phyloP scores from a whole-genome alignment of 2,113 vertebrate species.

The Psilopsiagon aurifrons region DNA sequence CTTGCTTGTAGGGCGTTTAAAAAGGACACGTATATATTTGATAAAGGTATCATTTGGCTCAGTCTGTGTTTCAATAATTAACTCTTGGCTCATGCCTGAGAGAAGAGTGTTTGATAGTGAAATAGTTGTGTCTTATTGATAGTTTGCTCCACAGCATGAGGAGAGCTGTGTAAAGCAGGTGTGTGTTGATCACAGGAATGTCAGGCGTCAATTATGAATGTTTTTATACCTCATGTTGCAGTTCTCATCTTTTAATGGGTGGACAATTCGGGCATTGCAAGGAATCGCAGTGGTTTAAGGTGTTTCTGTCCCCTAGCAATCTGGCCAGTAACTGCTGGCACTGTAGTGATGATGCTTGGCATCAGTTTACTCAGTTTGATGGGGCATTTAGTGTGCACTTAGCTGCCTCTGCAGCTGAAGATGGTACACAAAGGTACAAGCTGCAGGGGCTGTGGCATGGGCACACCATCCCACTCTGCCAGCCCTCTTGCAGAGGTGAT shows the following conservation, averaged over 20 bases:
- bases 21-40: neutral
- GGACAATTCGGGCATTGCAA: neutral
- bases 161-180: neutral
- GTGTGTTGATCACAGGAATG: neutral
- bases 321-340: neutral
- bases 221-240: neutral
- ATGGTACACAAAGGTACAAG: accelerated
- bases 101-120: neutral
- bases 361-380: neutral
- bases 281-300: neutral
- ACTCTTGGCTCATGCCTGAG: neutral
- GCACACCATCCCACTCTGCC: neutral
- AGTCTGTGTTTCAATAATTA: constrained; percentile 16
- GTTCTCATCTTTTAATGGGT: neutral
- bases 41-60: constrained; percentile 6
- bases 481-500: neutral
- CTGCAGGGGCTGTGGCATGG: neutral
- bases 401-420: neutral
- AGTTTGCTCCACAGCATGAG: neutral
- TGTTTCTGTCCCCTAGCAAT: neutral
- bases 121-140: neutral
- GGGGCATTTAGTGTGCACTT: neutral
- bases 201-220: neutral
- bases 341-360: neutral
- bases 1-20: neutral